phyloP scores from a whole-genome alignment of 2,888 invertebrate species.

The Microdon myrmicae region DNA sequence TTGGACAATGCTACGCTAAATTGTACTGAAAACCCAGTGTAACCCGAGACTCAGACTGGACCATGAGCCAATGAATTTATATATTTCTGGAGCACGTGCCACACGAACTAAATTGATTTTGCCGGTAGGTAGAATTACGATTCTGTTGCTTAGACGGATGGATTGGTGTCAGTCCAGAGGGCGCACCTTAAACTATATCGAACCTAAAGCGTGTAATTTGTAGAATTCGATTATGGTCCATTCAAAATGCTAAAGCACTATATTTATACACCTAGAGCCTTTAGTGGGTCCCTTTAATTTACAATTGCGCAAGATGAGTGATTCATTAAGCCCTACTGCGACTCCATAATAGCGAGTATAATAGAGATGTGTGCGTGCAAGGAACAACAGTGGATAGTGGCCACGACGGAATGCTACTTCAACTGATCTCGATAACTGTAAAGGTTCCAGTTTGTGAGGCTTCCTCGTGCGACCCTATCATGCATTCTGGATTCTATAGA shows the following conservation, averaged over 20 bases:
- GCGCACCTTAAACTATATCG: conserved; percentile 23
- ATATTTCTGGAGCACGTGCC: conserved; percentile 65
- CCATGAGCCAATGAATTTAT: conserved; percentile 16
- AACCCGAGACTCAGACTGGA: conserved; percentile 24
- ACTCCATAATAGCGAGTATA: too few relatives aligned
- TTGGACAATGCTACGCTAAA: neutral
- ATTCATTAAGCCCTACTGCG: conserved; percentile 36
- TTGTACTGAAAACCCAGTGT: conserved; percentile 28
- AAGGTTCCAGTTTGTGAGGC: conserved; percentile 3
- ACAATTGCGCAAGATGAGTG: conserved; percentile 43
- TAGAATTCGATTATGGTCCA: conserved; percentile 47
- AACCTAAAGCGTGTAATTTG: conserved; percentile 40
- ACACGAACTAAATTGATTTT: conserved; percentile 66
- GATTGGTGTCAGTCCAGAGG: conserved; percentile 25
- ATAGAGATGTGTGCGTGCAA: too few relatives aligned
- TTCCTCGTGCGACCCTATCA: conserved; percentile 12
- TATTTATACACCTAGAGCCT: conserved; percentile 30
- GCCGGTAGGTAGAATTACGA: conserved; percentile 64
- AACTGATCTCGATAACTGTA: neutral
- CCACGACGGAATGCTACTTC: too few relatives aligned
- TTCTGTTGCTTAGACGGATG: conserved; percentile 29
- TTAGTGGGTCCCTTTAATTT: conserved; percentile 47
- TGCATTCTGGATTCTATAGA: conserved; percentile 35
- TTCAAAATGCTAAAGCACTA: conserved; percentile 40
- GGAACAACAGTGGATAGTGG: too few relatives aligned